These are phyloP conservation scores for Siniperca undulata DNA, from an alignment of 2,797 vertebrate genomes.

Conservation along the genomic window DNA sequence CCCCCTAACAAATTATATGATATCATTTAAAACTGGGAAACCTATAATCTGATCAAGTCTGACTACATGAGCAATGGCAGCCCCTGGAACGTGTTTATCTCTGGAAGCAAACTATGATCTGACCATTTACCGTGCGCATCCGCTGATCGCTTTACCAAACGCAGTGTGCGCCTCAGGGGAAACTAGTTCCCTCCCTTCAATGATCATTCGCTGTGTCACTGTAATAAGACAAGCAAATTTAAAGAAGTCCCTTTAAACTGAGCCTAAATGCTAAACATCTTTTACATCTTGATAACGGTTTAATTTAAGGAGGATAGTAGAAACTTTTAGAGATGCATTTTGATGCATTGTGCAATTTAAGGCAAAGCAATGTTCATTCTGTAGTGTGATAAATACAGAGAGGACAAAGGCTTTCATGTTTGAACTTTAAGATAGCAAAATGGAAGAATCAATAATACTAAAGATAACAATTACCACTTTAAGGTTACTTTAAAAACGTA, in stretches of 20 bases:
- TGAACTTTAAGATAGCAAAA: background rate
- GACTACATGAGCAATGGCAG: background rate
- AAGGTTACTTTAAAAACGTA: background rate
- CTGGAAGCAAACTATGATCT: conserved; percentile 45
- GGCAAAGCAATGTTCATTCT: background rate
- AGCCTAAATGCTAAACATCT: background rate
- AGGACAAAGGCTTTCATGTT: background rate
- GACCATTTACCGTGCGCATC: conserved; percentile 39
- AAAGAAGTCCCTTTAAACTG: background rate
- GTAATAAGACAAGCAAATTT: conserved; percentile 17
- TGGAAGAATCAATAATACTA: background rate
- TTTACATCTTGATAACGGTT: background rate
- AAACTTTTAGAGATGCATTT: background rate
- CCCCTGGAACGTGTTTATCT: conserved; percentile 33
- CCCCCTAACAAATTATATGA: background rate
- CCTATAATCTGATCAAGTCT: background rate
- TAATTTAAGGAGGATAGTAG: background rate
- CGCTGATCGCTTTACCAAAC: conserved; percentile 38
- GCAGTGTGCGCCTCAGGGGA: conserved; percentile 29
- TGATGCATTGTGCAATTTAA: background rate
- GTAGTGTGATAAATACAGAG: background rate
- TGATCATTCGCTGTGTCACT: conserved; percentile 34
- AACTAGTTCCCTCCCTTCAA: conserved; percentile 63
- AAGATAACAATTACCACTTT: background rate
- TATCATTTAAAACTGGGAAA: background rate